Base-by-base conservation (phyloP, 2,797 vertebrate genomes). In the Kryptolebias ocellatus region DNA sequence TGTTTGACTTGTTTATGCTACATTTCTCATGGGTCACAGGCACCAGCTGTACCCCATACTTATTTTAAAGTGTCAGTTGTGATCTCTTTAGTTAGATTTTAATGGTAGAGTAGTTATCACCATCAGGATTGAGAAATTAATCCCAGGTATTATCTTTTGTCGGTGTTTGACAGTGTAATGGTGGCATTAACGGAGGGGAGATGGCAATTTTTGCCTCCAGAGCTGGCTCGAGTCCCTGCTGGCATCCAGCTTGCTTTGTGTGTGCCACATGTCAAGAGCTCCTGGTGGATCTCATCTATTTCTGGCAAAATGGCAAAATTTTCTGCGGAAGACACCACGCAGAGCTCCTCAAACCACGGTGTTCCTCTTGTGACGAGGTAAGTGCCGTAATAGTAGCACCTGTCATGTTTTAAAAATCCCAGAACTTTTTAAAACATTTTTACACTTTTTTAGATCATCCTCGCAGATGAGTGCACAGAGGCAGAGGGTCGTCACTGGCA, bases 401-500 rank as follows among this genome's bases (percentile, higher is more conserved):
- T 1, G 29, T 24, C 24, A 8, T 10, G 1, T 54, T 64, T 50
- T 20, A 11, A 56, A 27, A 67, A 6, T 42, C 5, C 57, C 31
- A 11, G 1, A 71, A n/a, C n/a, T n/a, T n/a, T n/a, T n/a, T n/a
- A n/a, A n/a, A n/a, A n/a, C n/a, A n/a, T n/a, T n/a, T n/a, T n/a
- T n/a, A n/a, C n/a, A n/a, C n/a, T n/a, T n/a, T n/a, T n/a, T n/a
- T n/a, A 98, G 98, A 97, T 99, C 42, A 98, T 99, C 79, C 97
- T 99, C 87, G 94, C 96, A 2, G 97, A 98, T 18, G 97, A 99
- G 85, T 98, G 97, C 82, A 99, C 98, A 2, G 97, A 98, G 85
- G 98, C 98, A 0, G 98, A 98, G 78, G 96, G 97, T 27, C 95
- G 95, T 52, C 97, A 99, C 71, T 98, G 98, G 98, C 98, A 99